Base-by-base conservation (phyloP, 2,113 vertebrate species). In the Dasyornis broadbenti region DNA sequence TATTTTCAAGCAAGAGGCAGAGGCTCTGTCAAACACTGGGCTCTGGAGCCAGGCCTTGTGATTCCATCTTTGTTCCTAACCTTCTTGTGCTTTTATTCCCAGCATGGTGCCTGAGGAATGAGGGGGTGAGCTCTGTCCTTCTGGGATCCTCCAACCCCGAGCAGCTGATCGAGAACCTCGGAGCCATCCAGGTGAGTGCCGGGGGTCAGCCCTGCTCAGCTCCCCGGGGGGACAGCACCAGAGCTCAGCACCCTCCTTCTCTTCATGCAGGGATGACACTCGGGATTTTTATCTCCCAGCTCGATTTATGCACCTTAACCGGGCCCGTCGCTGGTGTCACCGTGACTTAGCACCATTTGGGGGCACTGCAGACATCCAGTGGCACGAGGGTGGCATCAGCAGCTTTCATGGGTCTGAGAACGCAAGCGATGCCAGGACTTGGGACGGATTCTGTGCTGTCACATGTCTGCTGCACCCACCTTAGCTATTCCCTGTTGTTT, bases 21-120 rank as follows among this genome's bases (percentile, higher is more conserved):
- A 39, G 61, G 59, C 15, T 37, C 39, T 69, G 64, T 5, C 24
- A 28, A 23, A 7, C 5, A 5, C 1, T 8, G 22, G 31, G 35
- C 7, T 4, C 27, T 52, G 79, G 11, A 33, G 40, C 13, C 4
- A 7, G 7, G 23, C 28, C 0, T 0, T 13, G 52, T 1, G 0
- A 0, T 14, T 24, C 37, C 45, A 2, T 2, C 30, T 3, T 5
- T 44, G 44, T 8, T 35, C 28, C 71, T 94, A 73, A 97, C 19
- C 11, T 1, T 18, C n/a, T 11, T 26, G 19, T 95, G 50, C 7
- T 86, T 97, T 61, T 90, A 8, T 95, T 69, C 66, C 31, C 97
- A 99, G 99, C 99, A 0, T 99, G 99, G 99, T 99, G 99, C 96
- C 97, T 99, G 95, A 98, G 99, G 88, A 99, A 99, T 2, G 99